Evolutionary conservation across 2,797 vertebrate genomes (phyloP), one percentile per base, ranked within the genome.

Genomic region (Menidia menidia): DNA sequence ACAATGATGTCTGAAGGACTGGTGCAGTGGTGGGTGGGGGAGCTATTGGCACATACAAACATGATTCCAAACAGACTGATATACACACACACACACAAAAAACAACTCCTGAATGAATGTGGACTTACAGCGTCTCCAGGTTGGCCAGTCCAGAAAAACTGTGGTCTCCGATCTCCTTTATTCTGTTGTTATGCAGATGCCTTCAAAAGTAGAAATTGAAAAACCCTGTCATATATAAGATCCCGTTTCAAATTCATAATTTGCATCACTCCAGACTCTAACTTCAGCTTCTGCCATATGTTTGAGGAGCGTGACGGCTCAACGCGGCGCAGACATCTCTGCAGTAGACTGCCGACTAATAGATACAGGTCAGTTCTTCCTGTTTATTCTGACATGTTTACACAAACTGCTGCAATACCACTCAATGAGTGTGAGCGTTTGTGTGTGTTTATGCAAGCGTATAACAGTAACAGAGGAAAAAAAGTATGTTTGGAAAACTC

Each of bases 151-250:
- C 97, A 80, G 94, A 90, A 83, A 98, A 98, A 83, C 96, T 96
- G 82, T 94, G 95, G 65, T 91, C 94, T 75, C 95, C 95, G 55
- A 99, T 94, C 56, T 93, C 94, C 81, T 95, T 96, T 82, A 99
- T 98, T 92, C 96, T 96, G 92, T 98, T 99, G 90, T 99, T 99
- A 87, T 99, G 97, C 82, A 99, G 96, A 92, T 99, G 97, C 61
- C 97, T 99, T 73, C 55, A 76, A 60, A 84, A 78, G 58, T 12
- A 83, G 48, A 75, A 81, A 48, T 73, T 48, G 47, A 43, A 73
- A 55, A 51, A 10, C 32, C 13, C 43, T 19, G 9, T 51, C 2
- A 12, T 30, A n/a, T 7, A 68, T 16, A 16, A 64, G 71, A 56
- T 33, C 9, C 71, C 30, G 0, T 9, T 58, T 71, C 1, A 31